phyloP scores from a whole-genome alignment of 2,888 invertebrate species.

The Nomada fucata region DNA sequence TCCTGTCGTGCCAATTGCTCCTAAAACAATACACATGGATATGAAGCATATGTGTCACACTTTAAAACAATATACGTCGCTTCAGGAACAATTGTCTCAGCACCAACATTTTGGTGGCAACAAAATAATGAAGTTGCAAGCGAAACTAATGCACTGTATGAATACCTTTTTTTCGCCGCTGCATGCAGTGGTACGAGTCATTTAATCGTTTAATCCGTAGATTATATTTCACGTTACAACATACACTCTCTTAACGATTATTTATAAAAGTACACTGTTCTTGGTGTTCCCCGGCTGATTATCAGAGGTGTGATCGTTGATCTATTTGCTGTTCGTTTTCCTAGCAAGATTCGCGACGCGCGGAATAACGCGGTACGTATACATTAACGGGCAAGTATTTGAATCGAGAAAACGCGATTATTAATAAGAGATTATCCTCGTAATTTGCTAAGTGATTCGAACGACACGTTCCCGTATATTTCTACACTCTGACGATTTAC shows the following conservation, averaged over 20 bases:
- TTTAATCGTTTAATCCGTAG: background rate
- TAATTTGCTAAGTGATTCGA: slow-evolving; percentile 7
- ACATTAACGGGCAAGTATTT: background rate
- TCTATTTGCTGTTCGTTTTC: background rate
- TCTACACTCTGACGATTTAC: background rate
- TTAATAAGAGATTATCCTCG: background rate
- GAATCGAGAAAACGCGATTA: background rate
- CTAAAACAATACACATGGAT: no score
- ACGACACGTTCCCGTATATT: background rate
- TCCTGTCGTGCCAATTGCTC: no score
- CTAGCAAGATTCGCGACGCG: background rate
- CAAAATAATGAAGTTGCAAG: no score
- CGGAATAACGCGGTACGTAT: background rate
- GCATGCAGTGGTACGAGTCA: background rate
- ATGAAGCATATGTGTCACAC: no score
- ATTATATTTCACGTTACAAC: slow-evolving; percentile 26
- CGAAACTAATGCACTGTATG: no score
- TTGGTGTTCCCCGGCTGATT: slow-evolving; percentile 36
- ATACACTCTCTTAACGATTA: slow-evolving; percentile 12
- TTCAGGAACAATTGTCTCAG: no score
- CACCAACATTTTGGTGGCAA: no score
- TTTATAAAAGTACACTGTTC: slow-evolving; percentile 41
- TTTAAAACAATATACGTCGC: no score
- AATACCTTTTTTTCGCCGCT: no score
- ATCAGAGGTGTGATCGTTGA: slow-evolving; percentile 24